phyloP scores from a whole-genome alignment of 2,113 vertebrate species.

The Menura novaehollandiae region DNA sequence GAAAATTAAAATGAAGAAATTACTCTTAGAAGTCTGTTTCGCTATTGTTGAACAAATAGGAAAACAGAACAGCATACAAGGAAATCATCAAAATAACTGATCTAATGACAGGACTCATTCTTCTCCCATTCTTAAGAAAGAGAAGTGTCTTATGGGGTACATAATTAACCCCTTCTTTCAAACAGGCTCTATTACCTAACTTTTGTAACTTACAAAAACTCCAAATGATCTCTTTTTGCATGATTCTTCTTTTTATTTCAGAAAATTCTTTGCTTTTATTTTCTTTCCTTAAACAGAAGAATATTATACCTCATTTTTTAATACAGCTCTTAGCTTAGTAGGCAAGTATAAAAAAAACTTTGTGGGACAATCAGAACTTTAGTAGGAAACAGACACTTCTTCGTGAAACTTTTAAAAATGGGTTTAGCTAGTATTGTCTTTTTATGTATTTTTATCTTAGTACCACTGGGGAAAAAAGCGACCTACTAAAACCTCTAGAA shows the following conservation, averaged over 20 bases:
- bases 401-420: background rate
- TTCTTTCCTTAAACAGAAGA: background rate
- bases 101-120: background rate
- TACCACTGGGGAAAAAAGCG: background rate
- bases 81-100: background rate
- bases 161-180: background rate
- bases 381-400: background rate
- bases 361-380: background rate
- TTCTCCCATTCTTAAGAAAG: background rate
- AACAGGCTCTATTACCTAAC: background rate
- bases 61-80: background rate
- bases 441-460: slow-evolving; percentile 20
- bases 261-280: background rate
- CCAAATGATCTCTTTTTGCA: background rate
- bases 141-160: background rate
- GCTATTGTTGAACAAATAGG: background rate
- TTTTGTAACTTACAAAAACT: background rate
- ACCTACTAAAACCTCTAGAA: slow-evolving; percentile 23
- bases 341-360: background rate
- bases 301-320: background rate
- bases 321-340: background rate
- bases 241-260: background rate
- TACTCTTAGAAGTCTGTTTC: background rate
- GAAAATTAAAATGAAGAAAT: background rate
- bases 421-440: background rate